A percentile compares a stretch with the other conserved stretches of the same genome.
phyloP scores from a whole-genome alignment of 2,113 vertebrate species.

The Ardeotis arabs region DNA sequence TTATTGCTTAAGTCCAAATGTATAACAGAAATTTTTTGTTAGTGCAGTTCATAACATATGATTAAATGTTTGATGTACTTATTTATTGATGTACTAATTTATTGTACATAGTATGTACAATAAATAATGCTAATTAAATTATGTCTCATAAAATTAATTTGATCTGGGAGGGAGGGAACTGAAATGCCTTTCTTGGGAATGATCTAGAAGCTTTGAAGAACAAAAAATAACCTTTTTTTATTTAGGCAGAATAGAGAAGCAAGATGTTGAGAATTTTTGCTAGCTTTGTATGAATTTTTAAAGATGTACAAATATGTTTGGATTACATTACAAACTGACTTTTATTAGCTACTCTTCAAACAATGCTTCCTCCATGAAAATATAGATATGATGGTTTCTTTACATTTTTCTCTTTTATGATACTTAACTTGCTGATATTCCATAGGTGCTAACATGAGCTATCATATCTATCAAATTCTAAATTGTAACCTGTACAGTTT shows the following conservation, averaged over 20 bases:
- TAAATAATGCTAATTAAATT: slow-evolving; percentile 7
- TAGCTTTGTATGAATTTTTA: not conserved
- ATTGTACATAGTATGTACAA: not conserved
- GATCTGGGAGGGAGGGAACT: not conserved
- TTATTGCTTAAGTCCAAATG: not conserved
- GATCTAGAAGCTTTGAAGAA: not conserved
- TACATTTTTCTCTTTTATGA: not conserved
- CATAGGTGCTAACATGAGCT: not conserved
- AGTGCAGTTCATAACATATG: not conserved
- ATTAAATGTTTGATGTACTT: not conserved
- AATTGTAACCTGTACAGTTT: not conserved
- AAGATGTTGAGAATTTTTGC: not conserved
- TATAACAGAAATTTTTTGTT: not conserved
- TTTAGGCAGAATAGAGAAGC: not conserved
- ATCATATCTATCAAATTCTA: not conserved
- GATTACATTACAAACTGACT: not conserved
- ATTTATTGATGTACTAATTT: not conserved
- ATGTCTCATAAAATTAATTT: not conserved
- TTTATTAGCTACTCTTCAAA: not conserved
- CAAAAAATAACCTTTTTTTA: not conserved
- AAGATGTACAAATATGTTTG: not conserved
- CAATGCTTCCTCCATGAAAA: not conserved
- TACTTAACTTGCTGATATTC: not conserved
- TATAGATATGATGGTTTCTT: fast-evolving
- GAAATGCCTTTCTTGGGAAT: not conserved